phyloP scores from a whole-genome alignment of 2,888 invertebrate species.

The Dryococelus australis region DNA sequence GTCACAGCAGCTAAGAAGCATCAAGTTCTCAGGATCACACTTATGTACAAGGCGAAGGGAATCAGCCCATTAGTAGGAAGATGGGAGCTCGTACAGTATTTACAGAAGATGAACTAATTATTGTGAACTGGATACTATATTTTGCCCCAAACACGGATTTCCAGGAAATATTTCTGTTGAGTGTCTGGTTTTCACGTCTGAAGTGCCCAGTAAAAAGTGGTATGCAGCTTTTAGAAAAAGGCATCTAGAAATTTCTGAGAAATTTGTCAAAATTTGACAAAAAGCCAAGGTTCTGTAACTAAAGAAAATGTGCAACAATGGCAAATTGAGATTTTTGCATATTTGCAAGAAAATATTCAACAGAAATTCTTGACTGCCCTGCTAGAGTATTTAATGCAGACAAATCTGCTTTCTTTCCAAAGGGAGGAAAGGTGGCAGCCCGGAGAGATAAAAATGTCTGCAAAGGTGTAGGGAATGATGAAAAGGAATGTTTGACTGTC shows the following conservation, averaged over 20 bases:
- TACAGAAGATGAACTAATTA: no score
- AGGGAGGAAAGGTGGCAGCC: slow-evolving; percentile 49
- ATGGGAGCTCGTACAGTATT: no score
- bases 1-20: no score
- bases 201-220: neutral
- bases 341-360: slow-evolving; percentile 4
- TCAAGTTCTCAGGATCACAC: no score
- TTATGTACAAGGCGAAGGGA: no score
- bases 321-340: slow-evolving; percentile 3
- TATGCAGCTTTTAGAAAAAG: neutral
- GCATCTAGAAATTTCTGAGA: neutral
- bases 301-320: slow-evolving; percentile 27
- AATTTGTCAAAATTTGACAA: slow-evolving; percentile 18
- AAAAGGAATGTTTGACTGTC: slow-evolving; percentile 30
- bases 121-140: no score
- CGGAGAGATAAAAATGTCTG: slow-evolving; percentile 51
- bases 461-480: slow-evolving; percentile 40
- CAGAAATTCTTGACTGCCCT: slow-evolving; percentile 20
- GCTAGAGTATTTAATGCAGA: slow-evolving; percentile 49
- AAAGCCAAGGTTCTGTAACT: neutral
- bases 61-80: no score
- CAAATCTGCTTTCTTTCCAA: slow-evolving; percentile 49
- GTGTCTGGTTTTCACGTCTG: no score
- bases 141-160: no score
- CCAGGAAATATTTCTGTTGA: no score